These are phyloP conservation scores for Caenorhabditis panamensis DNA, from an alignment of 2,888 invertebrate species.

Conservation along the genomic window DNA sequence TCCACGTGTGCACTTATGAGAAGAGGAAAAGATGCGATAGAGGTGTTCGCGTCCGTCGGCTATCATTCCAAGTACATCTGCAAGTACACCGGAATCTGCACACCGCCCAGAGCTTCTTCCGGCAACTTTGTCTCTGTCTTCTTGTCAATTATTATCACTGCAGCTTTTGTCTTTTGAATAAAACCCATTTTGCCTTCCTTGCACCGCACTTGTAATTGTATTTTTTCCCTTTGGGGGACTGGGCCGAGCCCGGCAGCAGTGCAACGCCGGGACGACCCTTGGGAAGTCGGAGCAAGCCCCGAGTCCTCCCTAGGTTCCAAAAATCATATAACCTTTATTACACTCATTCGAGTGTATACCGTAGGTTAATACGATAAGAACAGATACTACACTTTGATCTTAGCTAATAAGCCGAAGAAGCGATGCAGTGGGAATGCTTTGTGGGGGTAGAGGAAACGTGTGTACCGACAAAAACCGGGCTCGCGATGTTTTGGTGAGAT, in stretches of 20 bases:
- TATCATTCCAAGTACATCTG: conserved; percentile 9
- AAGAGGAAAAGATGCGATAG: conserved; percentile 1
- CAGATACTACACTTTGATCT: conserved; percentile 60
- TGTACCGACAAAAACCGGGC: conserved; percentile 14
- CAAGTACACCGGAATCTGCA: conserved; percentile 24
- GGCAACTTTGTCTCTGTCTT: background rate
- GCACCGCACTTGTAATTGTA: background rate
- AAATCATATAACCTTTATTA: conserved; percentile 60
- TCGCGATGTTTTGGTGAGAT: too few relatives aligned
- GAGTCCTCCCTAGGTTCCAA: conserved; percentile 36
- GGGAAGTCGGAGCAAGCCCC: conserved; percentile 49
- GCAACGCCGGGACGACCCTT: conserved; percentile 50
- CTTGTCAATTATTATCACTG: background rate
- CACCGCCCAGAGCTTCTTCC: background rate
- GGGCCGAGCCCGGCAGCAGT: conserved; percentile 51
- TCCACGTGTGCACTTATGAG: background rate
- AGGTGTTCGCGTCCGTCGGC: conserved; percentile 8
- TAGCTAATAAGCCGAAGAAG: conserved; percentile 59
- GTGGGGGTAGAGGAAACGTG: background rate
- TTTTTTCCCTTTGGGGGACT: conserved; percentile 33
- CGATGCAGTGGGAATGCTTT: conserved; percentile 1
- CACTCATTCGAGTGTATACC: conserved; percentile 63
- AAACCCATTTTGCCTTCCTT: background rate
- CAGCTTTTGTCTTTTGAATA: too few relatives aligned
- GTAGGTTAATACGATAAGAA: conserved; percentile 67